Base-by-base conservation (phyloP, 2,797 vertebrate genomes). In the Coilia nasus region DNA sequence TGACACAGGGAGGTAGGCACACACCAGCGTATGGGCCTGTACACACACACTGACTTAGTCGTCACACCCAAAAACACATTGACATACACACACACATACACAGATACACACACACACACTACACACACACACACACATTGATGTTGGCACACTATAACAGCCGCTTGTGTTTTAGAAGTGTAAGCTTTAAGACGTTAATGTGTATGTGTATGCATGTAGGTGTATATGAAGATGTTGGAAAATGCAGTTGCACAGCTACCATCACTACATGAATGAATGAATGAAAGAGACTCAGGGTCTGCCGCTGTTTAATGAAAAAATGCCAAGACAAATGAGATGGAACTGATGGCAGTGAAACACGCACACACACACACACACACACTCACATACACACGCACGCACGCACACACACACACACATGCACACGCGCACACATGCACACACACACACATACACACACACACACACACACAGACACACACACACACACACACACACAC, bases 321-420 rank as follows among this genome's bases (percentile, higher is more conserved):
- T 85, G 81, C 82, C 41, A 47, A 81, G 62, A 83, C 84, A 83
- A 64, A 78, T 15, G 17, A 83, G 17, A 56, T 82, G 54, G 44
- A 56, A 57, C 11, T 19, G 31, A 84, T 28, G 75, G 35, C 62
- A 67, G 3, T 31, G 64, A 67, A 21, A 57, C 59, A n/a, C 1
- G 1, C 59, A 60, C 21, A 10, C 59, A 64, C 62, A 28, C n/a
- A 23, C 12, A 25, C 59, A 62, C 59, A 62, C 59, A 62, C 21
- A 62, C 7, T 5, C 21, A 23, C 9, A 31, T 5, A 19, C 54
- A 17, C 50, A 3, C 0, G 14, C 50, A 54, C 50, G 14, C 57
- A 47, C 46, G 10, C 46, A 47, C 46, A 47, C 4, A 47, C 46
- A 47, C 46, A 47, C 46, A 47, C 59, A n/a, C 59, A 62, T n/a